phyloP scores from a whole-genome alignment of 2,888 invertebrate species.

The Athripsodes cinereus region DNA sequence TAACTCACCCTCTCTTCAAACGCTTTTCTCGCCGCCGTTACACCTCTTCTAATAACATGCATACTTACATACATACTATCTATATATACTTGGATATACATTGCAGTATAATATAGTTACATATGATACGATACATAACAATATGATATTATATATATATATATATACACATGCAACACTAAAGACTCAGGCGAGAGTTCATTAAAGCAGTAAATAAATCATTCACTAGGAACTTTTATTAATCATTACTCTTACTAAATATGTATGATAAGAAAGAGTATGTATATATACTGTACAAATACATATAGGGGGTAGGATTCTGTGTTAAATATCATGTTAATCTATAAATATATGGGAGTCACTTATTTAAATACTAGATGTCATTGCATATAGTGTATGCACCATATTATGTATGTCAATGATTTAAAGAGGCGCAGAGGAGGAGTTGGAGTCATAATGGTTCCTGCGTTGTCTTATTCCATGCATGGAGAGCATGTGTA shows the following conservation, averaged over 20 bases:
- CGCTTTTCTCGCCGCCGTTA: conserved; percentile 7
- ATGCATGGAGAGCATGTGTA: conserved; percentile 62
- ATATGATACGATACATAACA: background rate
- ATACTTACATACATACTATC: background rate
- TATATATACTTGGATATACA: too few species aligned
- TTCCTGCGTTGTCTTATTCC: conserved; percentile 57
- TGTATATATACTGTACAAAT: too few species aligned
- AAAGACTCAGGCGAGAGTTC: conserved; percentile 12
- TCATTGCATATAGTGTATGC: background rate
- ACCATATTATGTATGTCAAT: conserved; percentile 9
- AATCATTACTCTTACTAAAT: too few species aligned
- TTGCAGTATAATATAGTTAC: background rate
- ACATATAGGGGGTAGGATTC: too few species aligned
- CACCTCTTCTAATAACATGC: background rate
- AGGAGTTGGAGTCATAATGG: conserved; percentile 31
- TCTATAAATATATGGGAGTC: too few species aligned
- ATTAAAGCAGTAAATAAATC: too few species aligned
- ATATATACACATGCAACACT: conserved; percentile 8
- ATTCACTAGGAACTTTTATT: too few species aligned
- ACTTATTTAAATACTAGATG: background rate
- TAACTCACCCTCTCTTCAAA: conserved; percentile 12
- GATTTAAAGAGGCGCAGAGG: conserved; percentile 15
- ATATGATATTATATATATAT: conserved; percentile 3
- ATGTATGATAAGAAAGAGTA: too few species aligned
- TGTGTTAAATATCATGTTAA: too few species aligned